These are phyloP conservation scores for Lymantria monacha DNA, from an alignment of 2,888 invertebrate species.

Conservation along the genomic window DNA sequence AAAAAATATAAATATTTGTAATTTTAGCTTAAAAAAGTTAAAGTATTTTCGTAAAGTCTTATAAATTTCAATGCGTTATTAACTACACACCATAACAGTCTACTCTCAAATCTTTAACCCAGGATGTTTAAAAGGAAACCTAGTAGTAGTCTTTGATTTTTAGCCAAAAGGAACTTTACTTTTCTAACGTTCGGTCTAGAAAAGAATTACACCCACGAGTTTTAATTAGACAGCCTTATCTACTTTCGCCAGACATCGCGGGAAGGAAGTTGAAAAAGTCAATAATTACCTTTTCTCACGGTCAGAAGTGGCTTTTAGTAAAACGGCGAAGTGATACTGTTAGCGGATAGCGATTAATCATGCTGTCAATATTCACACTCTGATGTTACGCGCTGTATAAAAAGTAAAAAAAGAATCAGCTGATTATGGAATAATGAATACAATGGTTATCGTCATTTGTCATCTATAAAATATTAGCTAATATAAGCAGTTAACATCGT, in stretches of 20 bases:
- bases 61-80: not conserved
- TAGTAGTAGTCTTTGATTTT: not conserved
- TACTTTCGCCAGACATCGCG: constrained; percentile 58
- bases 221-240: constrained; percentile 74
- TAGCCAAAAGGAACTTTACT: constrained; percentile 6
- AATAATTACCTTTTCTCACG: constrained; percentile 74
- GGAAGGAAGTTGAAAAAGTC: constrained; percentile 65
- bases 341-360: constrained; percentile 7
- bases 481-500: too few species aligned
- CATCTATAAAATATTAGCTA: too few species aligned
- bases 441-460: too few species aligned
- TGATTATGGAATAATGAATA: too few species aligned
- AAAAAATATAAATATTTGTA: too few species aligned
- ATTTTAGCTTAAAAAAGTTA: too few species aligned
- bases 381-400: too few species aligned
- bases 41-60: not conserved
- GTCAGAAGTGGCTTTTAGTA: constrained; percentile 61
- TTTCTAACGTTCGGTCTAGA: constrained; percentile 8
- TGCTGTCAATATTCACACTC: too few species aligned
- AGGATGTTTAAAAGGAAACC: not conserved
- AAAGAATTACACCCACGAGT: constrained; percentile 45
- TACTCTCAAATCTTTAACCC: not conserved
- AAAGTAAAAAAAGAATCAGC: too few species aligned
- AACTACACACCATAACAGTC: not conserved
- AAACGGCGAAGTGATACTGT: constrained; percentile 23